These are phyloP conservation scores for Pristionchus entomophagus DNA, from an alignment of 2,888 invertebrate species.

Conservation along the genomic window DNA sequence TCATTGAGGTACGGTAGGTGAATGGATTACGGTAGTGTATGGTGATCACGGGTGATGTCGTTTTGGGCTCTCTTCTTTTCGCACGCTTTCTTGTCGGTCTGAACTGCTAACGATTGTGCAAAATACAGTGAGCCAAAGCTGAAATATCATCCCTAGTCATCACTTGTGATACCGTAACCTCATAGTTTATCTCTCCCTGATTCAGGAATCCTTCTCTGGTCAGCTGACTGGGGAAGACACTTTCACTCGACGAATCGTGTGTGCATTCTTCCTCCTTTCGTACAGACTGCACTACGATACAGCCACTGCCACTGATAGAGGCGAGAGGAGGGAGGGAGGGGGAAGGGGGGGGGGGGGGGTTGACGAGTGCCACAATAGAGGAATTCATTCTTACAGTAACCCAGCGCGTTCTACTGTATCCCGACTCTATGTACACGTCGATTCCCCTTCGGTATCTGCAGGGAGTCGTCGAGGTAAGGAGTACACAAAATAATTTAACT, in stretches of 20 bases:
- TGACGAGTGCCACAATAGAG: too few species aligned
- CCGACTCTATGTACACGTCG: slow-evolving; percentile 50
- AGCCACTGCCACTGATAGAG: slow-evolving; percentile 31
- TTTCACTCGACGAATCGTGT: slow-evolving; percentile 26
- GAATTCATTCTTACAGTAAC: slow-evolving; percentile 32
- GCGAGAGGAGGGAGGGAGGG: too few species aligned
- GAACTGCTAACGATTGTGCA: too few species aligned
- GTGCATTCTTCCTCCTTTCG: slow-evolving; percentile 40
- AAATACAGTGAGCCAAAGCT: too few species aligned
- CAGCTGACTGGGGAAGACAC: neutral
- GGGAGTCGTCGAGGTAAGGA: slow-evolving; percentile 56
- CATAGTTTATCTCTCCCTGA: neutral
- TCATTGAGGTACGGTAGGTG: slow-evolving; percentile 5
- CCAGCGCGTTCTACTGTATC: slow-evolving; percentile 47
- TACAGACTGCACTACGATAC: slow-evolving; percentile 36
- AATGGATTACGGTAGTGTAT: neutral
- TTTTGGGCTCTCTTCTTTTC: too few species aligned
- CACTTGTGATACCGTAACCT: too few species aligned
- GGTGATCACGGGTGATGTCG: too few species aligned
- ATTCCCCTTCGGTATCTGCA: slow-evolving; percentile 61
- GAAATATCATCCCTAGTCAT: too few species aligned
- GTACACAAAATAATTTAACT: neutral
- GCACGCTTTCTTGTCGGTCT: too few species aligned
- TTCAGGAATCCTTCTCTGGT: slow-evolving; percentile 42
- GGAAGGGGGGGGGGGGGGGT: too few species aligned